These are phyloP conservation scores for Heliopora coerulea DNA, from an alignment of 92 coral and sea anemone genomes.

Conservation along the genomic window DNA sequence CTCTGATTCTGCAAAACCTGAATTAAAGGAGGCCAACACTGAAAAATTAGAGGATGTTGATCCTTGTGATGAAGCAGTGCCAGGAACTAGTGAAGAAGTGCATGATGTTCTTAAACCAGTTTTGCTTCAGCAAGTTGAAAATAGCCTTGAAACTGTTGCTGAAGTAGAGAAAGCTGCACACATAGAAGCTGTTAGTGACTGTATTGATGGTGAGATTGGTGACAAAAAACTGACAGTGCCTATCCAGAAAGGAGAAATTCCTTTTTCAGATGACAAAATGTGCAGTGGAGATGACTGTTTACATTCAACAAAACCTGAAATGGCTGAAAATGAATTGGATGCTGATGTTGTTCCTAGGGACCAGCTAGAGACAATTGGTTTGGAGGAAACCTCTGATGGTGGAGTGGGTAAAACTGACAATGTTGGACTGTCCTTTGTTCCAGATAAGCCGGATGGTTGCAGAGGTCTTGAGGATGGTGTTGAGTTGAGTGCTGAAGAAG, in stretches of 20 bases:
- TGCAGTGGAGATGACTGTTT: constrained; percentile 1
- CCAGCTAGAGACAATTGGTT: constrained; percentile 26
- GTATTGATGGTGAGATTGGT: not conserved
- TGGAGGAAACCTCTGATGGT: constrained; percentile 52
- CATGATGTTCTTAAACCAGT: not conserved
- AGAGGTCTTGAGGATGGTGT: no score
- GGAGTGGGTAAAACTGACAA: no score
- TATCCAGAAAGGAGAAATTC: constrained; percentile 25
- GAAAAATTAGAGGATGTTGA: not conserved
- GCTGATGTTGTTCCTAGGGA: not conserved
- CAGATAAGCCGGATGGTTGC: no score
- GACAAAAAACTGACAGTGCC: not conserved
- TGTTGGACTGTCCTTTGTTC: no score
- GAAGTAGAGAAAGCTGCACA: not conserved
- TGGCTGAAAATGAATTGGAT: not conserved
- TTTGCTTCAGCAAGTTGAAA: not conserved
- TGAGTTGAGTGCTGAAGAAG: constrained; percentile 11
- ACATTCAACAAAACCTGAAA: not conserved
- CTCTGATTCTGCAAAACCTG: no score
- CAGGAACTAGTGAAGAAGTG: not conserved
- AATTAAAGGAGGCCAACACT: no score
- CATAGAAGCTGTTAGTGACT: not conserved
- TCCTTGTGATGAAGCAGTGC: not conserved
- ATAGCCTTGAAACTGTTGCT: not conserved
- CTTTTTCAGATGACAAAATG: not conserved